These are phyloP conservation scores for Stomorhina lunata DNA, from an alignment of 2,888 invertebrate genomes.

Conservation along the genomic window DNA sequence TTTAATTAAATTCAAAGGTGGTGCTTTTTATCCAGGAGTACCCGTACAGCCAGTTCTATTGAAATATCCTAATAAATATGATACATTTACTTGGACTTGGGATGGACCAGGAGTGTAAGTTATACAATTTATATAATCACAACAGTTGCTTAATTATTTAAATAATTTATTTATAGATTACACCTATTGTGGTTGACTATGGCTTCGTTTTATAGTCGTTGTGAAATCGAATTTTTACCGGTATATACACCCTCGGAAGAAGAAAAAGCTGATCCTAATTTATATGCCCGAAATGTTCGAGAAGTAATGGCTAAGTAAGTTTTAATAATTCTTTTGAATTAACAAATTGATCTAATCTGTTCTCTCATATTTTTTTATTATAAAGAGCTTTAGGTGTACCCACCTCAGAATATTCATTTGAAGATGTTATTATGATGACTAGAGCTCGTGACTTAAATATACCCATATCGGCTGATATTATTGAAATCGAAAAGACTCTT, in stretches of 20 bases:
- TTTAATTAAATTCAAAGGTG: constrained; percentile 93
- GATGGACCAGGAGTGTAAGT: constrained; percentile 96
- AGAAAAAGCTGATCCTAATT: constrained; percentile 91
- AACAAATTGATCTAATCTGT: background rate
- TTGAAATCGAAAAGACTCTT: constrained; percentile 90
- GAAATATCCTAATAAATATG: constrained; percentile 92
- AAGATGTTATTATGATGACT: constrained; percentile 92
- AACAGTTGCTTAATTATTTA: background rate
- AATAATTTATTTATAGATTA: constrained; percentile 81
- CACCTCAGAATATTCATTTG: constrained; percentile 94
- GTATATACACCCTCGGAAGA: constrained; percentile 93
- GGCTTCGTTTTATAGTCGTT: constrained; percentile 91
- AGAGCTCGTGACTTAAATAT: constrained; percentile 91
- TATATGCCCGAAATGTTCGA: constrained; percentile 94
- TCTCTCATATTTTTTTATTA: constrained; percentile 70
- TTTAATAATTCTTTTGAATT: background rate
- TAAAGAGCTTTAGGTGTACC: constrained; percentile 90
- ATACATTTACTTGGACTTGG: constrained; percentile 97
- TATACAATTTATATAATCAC: background rate
- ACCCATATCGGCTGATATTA: constrained; percentile 86
- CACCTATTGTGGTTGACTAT: constrained; percentile 93
- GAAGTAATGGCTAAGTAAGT: constrained; percentile 94
- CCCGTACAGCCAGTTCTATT: constrained; percentile 97
- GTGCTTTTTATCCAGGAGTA: constrained; percentile 97
- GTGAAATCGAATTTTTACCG: constrained; percentile 95